A percentile compares a stretch with the other conserved stretches of the same genome.
Evolutionary conservation across 2,113 vertebrate species (phyloP).

Genomic region (Leuciscus idus): DNA sequence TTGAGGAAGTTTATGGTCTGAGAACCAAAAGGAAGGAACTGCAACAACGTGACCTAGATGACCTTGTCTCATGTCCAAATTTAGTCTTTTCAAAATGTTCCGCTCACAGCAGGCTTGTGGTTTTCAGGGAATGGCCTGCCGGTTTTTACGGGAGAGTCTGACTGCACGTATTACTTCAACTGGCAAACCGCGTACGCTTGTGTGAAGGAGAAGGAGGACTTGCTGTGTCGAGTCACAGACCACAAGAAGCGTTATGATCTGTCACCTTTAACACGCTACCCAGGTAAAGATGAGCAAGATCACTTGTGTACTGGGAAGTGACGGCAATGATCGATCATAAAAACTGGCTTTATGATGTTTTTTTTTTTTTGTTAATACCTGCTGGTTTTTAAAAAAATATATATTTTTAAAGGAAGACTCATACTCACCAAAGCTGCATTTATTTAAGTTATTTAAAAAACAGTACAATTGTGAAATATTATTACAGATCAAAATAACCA

Average conservation of each 20-base stretch:
- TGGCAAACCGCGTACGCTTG: slow-evolving; percentile 92
- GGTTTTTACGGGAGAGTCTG: slow-evolving; percentile 85
- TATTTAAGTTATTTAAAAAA: too few relatives aligned
- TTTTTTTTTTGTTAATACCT: too few relatives aligned
- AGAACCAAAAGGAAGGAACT: background rate
- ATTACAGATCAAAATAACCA: too few relatives aligned
- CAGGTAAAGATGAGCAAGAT: slow-evolving; percentile 73
- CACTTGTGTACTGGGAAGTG: background rate
- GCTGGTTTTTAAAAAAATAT: too few relatives aligned
- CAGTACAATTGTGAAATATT: background rate
- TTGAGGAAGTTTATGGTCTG: background rate
- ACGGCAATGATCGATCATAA: background rate
- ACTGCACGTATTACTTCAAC: slow-evolving; percentile 94
- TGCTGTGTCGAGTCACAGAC: slow-evolving; percentile 82
- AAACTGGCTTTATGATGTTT: background rate
- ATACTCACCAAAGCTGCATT: too few relatives aligned
- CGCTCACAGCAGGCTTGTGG: background rate
- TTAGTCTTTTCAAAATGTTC: background rate
- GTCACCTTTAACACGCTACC: slow-evolving; percentile 81
- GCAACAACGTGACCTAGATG: background rate
- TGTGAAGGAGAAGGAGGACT: slow-evolving; percentile 85
- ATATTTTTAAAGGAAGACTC: too few relatives aligned
- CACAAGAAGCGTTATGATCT: slow-evolving; percentile 86
- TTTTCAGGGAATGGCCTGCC: slow-evolving; percentile 80
- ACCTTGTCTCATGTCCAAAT: background rate